Base-by-base conservation (phyloP, 2,888 invertebrate species). In the Agrilus biguttatus region DNA sequence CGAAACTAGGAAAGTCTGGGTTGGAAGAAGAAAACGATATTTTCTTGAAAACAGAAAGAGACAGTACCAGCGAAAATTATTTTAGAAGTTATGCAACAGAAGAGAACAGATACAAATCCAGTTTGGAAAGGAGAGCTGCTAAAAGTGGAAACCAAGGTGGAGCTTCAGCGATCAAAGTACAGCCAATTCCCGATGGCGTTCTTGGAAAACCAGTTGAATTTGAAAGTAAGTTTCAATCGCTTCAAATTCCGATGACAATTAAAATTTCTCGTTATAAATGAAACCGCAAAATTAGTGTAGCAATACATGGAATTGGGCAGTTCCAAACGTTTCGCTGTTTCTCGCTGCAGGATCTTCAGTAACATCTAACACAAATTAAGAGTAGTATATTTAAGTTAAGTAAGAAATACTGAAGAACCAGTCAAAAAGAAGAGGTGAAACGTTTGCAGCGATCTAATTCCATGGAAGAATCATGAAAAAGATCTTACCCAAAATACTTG, bases 191-290 rank as follows among this genome's bases (percentile, higher is more conserved):
- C 3, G 83, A 86, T 69, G 92, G 92, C 50, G 73, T 83, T 40
- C 77, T 96, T 42, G 91, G 93, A 51, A 80, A 85, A 63, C 88
- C 92, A 42, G 91, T 95, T 41, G 89, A 93, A 68, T 97, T 98
- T 70, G 90, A 92, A 72, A 95, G 92, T 92, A 71, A 73, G 78
- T 65, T 39, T 19, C 5, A 21, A 21, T 6, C 3, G 1, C 6
- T 21, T 6, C 17, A 3, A 17, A 17, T 17, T 17, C 2, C 17
- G 17, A 17, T 17, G n/a, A 17, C 17, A 17, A 4, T 17, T 17
- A 17, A 17, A 17, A 3, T 17, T 17, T 17, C 17, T 3, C n/a
- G 4, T 17, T 17, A 17, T 3, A 17, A 17, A 4, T 17, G 4
- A 17, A 17, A 4, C 2, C 17, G 17, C 2, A 17, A 17, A 4